Evolutionary conservation across 2,888 invertebrate species (phyloP), one percentile per base, ranked within the genome.

Genomic region (Hanleya hanleyi): DNA sequence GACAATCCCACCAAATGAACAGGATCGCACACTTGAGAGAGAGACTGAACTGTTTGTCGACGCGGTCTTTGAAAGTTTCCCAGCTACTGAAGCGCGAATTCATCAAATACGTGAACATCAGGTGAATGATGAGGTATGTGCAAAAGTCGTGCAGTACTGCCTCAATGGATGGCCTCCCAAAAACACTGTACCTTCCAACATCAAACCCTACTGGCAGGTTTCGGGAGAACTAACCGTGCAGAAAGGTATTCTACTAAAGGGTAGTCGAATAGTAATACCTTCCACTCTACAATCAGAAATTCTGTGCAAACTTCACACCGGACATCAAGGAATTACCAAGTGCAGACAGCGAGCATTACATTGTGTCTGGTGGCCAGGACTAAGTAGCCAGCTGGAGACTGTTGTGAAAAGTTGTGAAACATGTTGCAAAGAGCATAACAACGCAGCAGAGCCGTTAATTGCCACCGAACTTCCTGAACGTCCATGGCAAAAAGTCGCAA

Each of bases 401-500:
- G 18, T 62, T 50, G 7, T 26, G 32, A 32, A 22, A 26, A 33
- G 33, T 29, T 69, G 38, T 61, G 29, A 57, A 36, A 18, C 26
- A 36, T 69, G 69, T 69, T 15, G n/a, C 22, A 57, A n/a, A 22
- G 18, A 22, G 22, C 22, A 22, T 57, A 22, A n/a, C 26, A 57
- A n/a, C 9, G 15, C 26, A 33, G 62, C 18, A 32, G 72, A 77
- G 22, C 69, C 77, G 32, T 33, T 75, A 15, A 68, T 47, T 18
- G 35, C 74, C 0, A 71, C 71, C 15, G 18, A 32, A 18, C 47
- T 76, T 1, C 73, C 77, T 5, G 66, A 67, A 15, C n/a, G 65
- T 9, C 75, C 77, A 69, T 77, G 77, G 77, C 51, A 73, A 36
- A 70, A 47, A 6, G 37, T 36, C 73, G 70, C 37, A 26, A 62